A percentile compares a stretch with the other conserved stretches of the same genome.
These are phyloP conservation scores for Pipistrellus kuhlii DNA, from an alignment of 2,797 vertebrate species.

Conservation along the genomic window DNA sequence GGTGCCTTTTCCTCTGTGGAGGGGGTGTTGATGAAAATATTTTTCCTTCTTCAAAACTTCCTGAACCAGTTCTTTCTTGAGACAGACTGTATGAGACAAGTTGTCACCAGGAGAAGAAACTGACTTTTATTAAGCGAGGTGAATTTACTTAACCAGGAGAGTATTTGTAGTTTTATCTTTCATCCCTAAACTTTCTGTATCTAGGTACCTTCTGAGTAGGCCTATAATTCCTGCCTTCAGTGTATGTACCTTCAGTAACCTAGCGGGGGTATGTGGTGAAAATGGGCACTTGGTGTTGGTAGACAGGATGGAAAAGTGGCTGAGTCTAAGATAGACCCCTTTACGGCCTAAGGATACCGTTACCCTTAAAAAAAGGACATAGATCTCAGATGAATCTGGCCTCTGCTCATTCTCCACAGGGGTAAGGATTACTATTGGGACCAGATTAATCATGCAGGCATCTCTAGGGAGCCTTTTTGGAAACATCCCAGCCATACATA, in stretches of 20 bases:
- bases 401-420: neutral
- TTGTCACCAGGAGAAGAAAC: conserved; percentile 75
- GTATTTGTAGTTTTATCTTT: conserved; percentile 67
- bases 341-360: neutral
- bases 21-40: conserved; percentile 60
- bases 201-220: conserved; percentile 1
- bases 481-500: neutral
- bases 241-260: neutral
- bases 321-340: neutral
- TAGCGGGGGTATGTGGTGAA: neutral
- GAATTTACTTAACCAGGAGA: conserved; percentile 71
- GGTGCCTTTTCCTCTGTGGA: conserved; percentile 65
- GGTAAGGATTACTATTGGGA: neutral
- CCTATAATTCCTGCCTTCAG: neutral
- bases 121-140: conserved; percentile 79
- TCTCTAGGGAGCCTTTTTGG: conserved; percentile 8
- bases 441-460: conserved; percentile 4
- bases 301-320: neutral
- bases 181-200: conserved; percentile 16
- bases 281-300: neutral
- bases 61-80: conserved; percentile 73
- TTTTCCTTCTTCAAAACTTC: conserved; percentile 72
- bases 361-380: neutral
- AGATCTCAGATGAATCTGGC: neutral
- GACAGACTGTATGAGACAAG: conserved; percentile 68